Conservation (phyloP, 2,888 invertebrate genomes). For the Parthenolecanium corni region DNA sequence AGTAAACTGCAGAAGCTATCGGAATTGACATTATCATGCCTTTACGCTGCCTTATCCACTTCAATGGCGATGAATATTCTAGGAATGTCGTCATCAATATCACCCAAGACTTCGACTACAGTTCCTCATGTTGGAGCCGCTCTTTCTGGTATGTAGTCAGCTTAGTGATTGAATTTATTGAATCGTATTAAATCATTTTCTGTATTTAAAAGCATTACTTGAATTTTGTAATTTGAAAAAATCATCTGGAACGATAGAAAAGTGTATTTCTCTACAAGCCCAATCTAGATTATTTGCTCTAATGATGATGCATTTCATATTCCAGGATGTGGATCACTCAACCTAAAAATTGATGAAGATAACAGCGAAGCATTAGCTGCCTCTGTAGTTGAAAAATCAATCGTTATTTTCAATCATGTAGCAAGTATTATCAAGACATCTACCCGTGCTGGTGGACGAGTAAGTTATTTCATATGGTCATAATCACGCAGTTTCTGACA, state of each 20-base stretch:
- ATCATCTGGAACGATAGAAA: too few species aligned
- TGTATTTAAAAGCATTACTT: too few species aligned
- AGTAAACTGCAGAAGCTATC: conserved; percentile 72
- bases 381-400: conserved; percentile 72
- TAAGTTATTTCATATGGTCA: conserved; percentile 41
- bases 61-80: conserved; percentile 35
- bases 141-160: neutral
- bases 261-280: too few species aligned
- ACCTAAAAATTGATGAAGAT: conserved; percentile 51
- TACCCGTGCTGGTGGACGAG: conserved; percentile 75
- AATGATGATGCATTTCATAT: neutral
- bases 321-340: conserved; percentile 1
- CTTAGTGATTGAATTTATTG: neutral
- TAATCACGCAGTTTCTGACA: neutral
- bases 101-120: conserved; percentile 42
- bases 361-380: conserved; percentile 69
- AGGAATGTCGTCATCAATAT: conserved; percentile 40
- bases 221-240: too few species aligned
- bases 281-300: too few species aligned
- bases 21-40: conserved; percentile 67
- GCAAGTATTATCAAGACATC: conserved; percentile 70
- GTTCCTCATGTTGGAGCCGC: conserved; percentile 13
- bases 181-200: neutral
- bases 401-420: conserved; percentile 72
- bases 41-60: conserved; percentile 46